Evolutionary conservation across 1,140 invertebrate genomes (phyloP).

Genomic region (Yoshiicerus persimilis): DNA sequence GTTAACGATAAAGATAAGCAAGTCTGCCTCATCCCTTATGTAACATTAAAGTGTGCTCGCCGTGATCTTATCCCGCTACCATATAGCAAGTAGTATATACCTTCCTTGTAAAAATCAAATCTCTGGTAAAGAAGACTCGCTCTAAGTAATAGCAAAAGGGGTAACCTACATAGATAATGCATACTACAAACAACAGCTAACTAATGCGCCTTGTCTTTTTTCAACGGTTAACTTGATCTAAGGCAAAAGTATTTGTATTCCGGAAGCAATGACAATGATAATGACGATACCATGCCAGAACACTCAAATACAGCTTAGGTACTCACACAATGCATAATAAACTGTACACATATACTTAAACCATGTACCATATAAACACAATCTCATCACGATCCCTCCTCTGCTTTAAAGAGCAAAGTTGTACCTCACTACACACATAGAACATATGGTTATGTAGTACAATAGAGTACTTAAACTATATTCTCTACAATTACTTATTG

Average conservation of each 20-base stretch:
- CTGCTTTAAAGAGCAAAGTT: no score
- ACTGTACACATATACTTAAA: no score
- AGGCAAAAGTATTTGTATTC: not conserved
- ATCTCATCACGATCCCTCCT: no score
- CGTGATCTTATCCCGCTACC: not conserved
- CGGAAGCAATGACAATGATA: slow-evolving; percentile 13
- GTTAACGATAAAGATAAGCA: not conserved
- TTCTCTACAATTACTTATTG: no score
- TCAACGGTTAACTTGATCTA: not conserved
- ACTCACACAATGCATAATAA: no score
- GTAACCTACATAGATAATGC: not conserved
- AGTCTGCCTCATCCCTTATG: not conserved
- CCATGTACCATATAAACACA: no score
- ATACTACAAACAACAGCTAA: not conserved
- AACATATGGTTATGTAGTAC: no score
- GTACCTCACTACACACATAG: no score
- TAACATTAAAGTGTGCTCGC: not conserved
- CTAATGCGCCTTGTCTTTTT: not conserved
- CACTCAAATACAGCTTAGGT: no score
- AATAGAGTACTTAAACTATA: no score
- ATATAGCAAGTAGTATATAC: not conserved
- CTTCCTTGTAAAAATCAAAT: no score
- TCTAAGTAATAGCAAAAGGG: not conserved
- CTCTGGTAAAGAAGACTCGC: no score
- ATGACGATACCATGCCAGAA: not conserved